Evolutionary conservation across 2,113 vertebrate genomes (phyloP).

Genomic region (Ochotona curzoniae): DNA sequence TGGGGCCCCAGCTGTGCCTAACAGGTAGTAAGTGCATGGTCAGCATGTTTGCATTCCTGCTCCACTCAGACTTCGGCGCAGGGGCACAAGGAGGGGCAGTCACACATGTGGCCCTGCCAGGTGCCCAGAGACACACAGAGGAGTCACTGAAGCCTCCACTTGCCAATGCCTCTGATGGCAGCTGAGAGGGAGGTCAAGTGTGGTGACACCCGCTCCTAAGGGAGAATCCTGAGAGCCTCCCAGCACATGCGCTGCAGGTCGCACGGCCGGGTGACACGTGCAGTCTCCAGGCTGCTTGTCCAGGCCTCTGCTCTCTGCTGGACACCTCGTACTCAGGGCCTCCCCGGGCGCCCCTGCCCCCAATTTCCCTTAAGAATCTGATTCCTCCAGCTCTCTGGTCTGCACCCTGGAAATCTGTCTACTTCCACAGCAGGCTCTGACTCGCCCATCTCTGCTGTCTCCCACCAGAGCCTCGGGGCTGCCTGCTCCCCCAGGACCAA

Average conservation of each 20-base stretch:
- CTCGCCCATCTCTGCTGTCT: not conserved
- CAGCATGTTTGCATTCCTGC: not conserved
- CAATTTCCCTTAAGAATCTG: not conserved
- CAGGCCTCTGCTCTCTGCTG: not conserved
- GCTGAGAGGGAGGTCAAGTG: not conserved
- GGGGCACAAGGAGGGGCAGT: too few relatives aligned
- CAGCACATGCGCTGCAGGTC: too few relatives aligned
- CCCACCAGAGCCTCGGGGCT: not conserved
- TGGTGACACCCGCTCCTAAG: accelerated
- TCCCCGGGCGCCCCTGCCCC: not conserved
- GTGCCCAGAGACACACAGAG: not conserved
- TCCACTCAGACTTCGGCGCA: not conserved
- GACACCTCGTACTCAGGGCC: accelerated
- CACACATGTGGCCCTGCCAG: not conserved
- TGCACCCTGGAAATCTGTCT: not conserved
- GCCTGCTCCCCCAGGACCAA: not conserved
- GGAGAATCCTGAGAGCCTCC: not conserved
- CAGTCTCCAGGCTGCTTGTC: accelerated
- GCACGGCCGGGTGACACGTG: not conserved
- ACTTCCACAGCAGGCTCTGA: not conserved
- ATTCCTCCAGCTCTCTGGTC: not conserved
- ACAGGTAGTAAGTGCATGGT: not conserved
- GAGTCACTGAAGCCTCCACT: accelerated
- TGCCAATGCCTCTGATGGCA: not conserved
- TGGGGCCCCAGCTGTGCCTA: not conserved